A percentile compares a stretch with the other conserved stretches of the same genome.
phyloP scores from a whole-genome alignment of 2,888 invertebrate genomes.

The Merodon equestris region DNA sequence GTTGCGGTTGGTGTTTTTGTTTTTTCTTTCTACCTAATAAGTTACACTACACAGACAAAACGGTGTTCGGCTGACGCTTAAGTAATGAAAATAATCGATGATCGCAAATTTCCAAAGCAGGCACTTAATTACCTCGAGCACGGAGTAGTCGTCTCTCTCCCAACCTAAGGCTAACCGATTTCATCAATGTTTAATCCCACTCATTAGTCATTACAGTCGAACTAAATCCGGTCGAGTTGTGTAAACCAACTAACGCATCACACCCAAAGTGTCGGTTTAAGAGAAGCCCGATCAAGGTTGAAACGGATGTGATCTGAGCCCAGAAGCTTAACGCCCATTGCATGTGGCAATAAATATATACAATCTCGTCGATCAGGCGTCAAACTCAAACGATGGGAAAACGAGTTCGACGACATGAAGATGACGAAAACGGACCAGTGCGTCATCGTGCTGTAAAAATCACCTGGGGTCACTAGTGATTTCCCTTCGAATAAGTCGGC shows the following conservation, averaged over 20 bases:
- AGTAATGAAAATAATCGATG: too few species aligned
- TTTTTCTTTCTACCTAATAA: slow-evolving; percentile 28
- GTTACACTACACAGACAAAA: neutral
- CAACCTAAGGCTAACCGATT: neutral
- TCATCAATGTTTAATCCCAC: slow-evolving; percentile 13
- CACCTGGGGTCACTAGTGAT: too few species aligned
- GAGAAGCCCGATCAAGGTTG: slow-evolving; percentile 32
- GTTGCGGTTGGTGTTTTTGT: slow-evolving; percentile 11
- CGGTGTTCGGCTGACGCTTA: neutral
- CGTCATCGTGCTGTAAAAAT: slow-evolving; percentile 12
- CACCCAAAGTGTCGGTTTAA: slow-evolving; percentile 23
- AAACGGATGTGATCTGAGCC: slow-evolving; percentile 21
- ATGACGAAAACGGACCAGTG: slow-evolving; percentile 9
- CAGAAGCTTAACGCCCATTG: slow-evolving; percentile 19
- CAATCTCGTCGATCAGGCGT: too few species aligned
- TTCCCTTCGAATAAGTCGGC: neutral
- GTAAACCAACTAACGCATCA: neutral
- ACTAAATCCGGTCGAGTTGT: too few species aligned
- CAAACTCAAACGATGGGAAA: too few species aligned
- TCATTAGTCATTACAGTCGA: too few species aligned
- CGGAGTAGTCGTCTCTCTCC: too few species aligned
- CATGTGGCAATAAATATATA: too few species aligned
- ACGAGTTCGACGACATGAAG: neutral
- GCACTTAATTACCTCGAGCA: too few species aligned
- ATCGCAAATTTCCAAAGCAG: too few species aligned